A percentile compares a stretch with the other conserved stretches of the same genome.
Conservation (phyloP, 2,888 invertebrate species). For the Drosophila rellima region DNA sequence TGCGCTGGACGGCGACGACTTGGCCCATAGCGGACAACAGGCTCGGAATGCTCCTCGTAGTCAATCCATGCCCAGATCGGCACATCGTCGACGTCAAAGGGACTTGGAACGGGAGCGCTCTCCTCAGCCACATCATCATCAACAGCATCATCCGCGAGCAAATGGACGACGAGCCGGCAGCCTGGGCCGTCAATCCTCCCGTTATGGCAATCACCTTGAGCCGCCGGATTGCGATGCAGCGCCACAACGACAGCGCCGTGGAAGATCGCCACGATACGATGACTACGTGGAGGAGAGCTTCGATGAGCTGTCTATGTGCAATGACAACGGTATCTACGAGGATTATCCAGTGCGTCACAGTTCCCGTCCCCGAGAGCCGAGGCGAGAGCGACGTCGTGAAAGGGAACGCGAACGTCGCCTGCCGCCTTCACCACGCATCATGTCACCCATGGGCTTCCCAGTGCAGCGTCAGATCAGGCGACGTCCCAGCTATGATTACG, state of each 20-base stretch:
- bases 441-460: conserved; percentile 90
- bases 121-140: conserved; percentile 48
- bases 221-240: conserved; percentile 76
- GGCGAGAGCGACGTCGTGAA: conserved; percentile 52
- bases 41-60: conserved; percentile 69
- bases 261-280: conserved; percentile 76
- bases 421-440: conserved; percentile 88
- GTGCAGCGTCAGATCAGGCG: conserved; percentile 87
- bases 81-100: conserved; percentile 67
- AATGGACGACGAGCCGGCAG: conserved; percentile 66
- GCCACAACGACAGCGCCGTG: conserved; percentile 57
- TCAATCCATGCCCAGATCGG: conserved; percentile 84
- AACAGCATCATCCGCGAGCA: conserved; percentile 35
- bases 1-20: conserved; percentile 87
- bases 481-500: conserved; percentile 86
- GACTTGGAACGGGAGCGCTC: conserved; percentile 65
- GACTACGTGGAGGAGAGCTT: conserved; percentile 83
- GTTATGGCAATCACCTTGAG: conserved; percentile 83
- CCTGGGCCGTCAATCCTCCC: conserved; percentile 71
- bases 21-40: conserved; percentile 31
- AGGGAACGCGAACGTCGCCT: conserved; percentile 66
- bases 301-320: conserved; percentile 73
- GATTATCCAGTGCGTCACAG: conserved; percentile 66
- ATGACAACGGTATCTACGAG: conserved; percentile 68
- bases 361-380: conserved; percentile 58